Conservation (phyloP, 2,113 vertebrate genomes). For the Peromyscus leucopus region DNA sequence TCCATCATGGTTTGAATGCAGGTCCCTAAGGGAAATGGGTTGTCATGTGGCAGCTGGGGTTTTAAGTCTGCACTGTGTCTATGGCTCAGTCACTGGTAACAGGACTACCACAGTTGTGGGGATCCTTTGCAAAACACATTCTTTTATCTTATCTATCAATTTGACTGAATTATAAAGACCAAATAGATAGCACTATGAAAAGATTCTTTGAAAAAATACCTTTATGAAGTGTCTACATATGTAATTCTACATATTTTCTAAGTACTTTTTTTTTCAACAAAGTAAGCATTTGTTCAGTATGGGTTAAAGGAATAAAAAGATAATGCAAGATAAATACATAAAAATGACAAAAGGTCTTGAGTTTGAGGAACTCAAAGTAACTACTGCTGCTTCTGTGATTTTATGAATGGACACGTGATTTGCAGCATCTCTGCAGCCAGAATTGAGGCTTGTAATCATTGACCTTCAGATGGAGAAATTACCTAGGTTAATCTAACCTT, state of each 20-base stretch:
- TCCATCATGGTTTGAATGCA: not conserved
- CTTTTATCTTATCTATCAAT: not conserved
- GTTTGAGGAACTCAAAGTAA: not conserved
- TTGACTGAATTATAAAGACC: not conserved
- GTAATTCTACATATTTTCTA: not conserved
- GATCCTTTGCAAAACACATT: not conserved
- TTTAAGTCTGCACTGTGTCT: not conserved
- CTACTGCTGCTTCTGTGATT: not conserved
- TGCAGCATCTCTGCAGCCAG: not conserved
- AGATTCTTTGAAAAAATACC: not conserved
- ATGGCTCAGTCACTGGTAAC: not conserved
- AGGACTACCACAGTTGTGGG: not conserved
- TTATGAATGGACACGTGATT: not conserved
- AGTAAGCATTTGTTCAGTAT: not conserved
- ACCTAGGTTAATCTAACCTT: not conserved
- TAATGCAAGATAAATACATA: not conserved
- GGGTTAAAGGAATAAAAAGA: not conserved
- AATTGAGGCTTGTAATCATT: not conserved
- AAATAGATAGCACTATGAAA: not conserved
- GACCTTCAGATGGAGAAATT: not conserved
- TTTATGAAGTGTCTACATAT: not conserved
- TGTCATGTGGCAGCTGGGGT: rapidly evolving
- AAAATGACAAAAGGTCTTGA: not conserved
- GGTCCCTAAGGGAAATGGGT: not conserved
- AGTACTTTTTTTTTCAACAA: not conserved